phyloP scores from a whole-genome alignment of 2,113 vertebrate genomes.

The Galbula dea region DNA sequence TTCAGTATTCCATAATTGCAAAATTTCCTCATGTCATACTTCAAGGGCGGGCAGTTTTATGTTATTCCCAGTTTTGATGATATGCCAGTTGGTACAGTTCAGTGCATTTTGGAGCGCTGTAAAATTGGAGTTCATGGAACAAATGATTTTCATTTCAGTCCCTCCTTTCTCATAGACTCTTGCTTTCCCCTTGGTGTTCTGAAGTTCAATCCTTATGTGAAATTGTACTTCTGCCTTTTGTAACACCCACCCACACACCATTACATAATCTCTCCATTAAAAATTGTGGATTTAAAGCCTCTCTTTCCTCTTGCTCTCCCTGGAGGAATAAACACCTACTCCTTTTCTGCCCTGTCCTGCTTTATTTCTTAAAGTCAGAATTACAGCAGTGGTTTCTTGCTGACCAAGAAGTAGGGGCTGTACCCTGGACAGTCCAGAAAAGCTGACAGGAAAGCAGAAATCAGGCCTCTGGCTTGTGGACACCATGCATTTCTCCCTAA shows the following conservation, averaged over 20 bases:
- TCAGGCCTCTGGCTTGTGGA: neutral
- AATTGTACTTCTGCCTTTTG: neutral
- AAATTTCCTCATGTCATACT: constrained; percentile 46
- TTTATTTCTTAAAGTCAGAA: neutral
- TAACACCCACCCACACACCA: neutral
- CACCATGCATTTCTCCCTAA: neutral
- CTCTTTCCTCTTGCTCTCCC: neutral
- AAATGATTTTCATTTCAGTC: constrained; percentile 11
- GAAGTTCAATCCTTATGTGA: neutral
- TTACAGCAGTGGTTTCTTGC: neutral
- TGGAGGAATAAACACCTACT: neutral
- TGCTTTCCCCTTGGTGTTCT: neutral
- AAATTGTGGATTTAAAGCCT: neutral
- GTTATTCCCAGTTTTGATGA: constrained; percentile 32
- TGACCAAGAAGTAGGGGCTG: neutral
- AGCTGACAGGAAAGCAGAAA: neutral
- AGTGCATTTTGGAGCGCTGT: neutral
- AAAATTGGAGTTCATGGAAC: constrained; percentile 14
- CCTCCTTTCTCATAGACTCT: neutral
- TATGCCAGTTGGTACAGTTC: constrained; percentile 12
- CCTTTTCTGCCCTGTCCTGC: neutral
- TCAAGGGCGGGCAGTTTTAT: constrained; percentile 31
- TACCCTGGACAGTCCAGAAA: neutral
- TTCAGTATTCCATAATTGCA: constrained; percentile 38
- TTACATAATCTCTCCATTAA: neutral